These are phyloP conservation scores for Cyaniris semiargus DNA, from an alignment of 2,888 invertebrate species.

Conservation along the genomic window DNA sequence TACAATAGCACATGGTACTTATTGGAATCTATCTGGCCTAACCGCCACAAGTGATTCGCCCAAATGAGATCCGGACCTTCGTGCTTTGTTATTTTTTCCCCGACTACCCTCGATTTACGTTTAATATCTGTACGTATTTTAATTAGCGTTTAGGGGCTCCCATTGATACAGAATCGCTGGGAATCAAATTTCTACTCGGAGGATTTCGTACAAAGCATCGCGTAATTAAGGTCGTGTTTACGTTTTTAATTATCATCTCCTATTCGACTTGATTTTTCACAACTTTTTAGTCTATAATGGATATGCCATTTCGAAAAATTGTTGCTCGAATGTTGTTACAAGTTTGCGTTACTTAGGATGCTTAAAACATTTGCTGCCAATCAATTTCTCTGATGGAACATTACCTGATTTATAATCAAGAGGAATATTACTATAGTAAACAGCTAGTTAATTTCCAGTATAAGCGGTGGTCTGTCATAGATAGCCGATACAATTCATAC, in stretches of 20 bases:
- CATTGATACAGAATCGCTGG: conserved; percentile 14
- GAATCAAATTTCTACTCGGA: conserved; percentile 1
- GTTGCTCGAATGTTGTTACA: too few species aligned
- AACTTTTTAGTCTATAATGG: background rate
- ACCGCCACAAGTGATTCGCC: conserved; percentile 80
- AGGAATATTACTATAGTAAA: conserved; percentile 4
- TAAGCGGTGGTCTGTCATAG: conserved; percentile 72
- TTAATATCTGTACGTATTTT: conserved; percentile 37
- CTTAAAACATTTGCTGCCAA: too few species aligned
- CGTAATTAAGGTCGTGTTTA: background rate
- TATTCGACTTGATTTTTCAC: background rate
- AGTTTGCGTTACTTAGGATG: too few species aligned
- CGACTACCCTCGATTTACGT: conserved; percentile 37
- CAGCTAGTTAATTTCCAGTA: conserved; percentile 26
- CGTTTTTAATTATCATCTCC: conserved; percentile 4
- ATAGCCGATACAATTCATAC: conserved; percentile 67
- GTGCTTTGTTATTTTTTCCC: conserved; percentile 69
- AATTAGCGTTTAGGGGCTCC: conserved; percentile 34
- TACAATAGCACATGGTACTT: conserved; percentile 77
- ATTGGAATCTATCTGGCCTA: conserved; percentile 79
- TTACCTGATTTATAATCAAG: background rate
- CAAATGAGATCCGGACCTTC: conserved; percentile 78
- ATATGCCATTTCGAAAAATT: too few species aligned
- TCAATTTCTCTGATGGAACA: background rate
- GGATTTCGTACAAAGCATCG: background rate